Evolutionary conservation across 2,888 invertebrate genomes (phyloP).

Genomic region (Lycocerus yunnanus): DNA sequence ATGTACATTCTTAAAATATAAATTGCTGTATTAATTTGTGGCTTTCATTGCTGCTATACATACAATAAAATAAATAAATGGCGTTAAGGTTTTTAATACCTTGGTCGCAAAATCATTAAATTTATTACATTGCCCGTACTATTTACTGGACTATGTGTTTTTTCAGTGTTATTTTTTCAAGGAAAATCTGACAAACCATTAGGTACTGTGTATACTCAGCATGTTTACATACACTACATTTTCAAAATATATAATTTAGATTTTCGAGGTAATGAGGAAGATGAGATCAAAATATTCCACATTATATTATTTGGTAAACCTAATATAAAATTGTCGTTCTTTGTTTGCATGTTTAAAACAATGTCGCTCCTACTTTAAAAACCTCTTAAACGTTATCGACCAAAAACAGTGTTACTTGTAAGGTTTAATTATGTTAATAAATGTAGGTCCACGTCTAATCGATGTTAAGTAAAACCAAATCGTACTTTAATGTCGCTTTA

Average conservation of each 20-base stretch:
- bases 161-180: background rate
- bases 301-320: background rate
- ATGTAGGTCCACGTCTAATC: conserved; percentile 23
- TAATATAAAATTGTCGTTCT: background rate
- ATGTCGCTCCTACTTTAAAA: background rate
- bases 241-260: background rate
- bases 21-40: background rate
- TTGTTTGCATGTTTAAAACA: background rate
- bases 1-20: background rate
- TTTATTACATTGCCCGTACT: background rate
- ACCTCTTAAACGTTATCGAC: conserved; percentile 2
- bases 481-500: conserved; percentile 16
- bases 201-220: no score
- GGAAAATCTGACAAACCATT: background rate
- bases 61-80: background rate
- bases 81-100: background rate
- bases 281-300: background rate
- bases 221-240: background rate
- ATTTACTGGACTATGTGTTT: background rate
- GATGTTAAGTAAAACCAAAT: conserved; percentile 18
- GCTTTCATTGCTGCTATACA: background rate
- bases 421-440: conserved; percentile 18
- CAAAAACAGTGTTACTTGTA: conserved; percentile 13
- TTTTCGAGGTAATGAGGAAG: background rate
- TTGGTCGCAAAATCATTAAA: background rate